Percentiles rank a stretch among this genome's conserved stretches.
phyloP scores from a whole-genome alignment of 2,888 invertebrate species.

The Timandra comae region DNA sequence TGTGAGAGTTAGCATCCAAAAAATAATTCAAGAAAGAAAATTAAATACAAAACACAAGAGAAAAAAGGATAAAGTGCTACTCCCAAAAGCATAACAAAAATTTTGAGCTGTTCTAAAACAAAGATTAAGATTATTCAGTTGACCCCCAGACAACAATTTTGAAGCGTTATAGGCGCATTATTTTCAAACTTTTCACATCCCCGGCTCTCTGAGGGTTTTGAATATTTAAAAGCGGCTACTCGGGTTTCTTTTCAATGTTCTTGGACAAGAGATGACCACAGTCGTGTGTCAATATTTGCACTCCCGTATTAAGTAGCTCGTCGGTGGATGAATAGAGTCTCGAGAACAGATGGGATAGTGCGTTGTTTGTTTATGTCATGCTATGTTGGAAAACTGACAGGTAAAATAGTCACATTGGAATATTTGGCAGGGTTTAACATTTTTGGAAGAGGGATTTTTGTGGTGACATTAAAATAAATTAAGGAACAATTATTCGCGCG shows the following conservation, averaged over 20 bases:
- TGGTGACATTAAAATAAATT: slow-evolving; percentile 5
- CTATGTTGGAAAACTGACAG: too few relatives aligned
- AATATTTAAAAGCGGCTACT: slow-evolving; percentile 27
- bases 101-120: slow-evolving; percentile 13
- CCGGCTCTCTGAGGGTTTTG: slow-evolving; percentile 1
- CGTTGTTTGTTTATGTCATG: slow-evolving; percentile 43
- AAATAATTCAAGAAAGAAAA: neutral
- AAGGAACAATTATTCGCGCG: too few relatives aligned
- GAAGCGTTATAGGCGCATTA: slow-evolving; percentile 12
- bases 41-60: neutral
- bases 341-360: slow-evolving; percentile 35
- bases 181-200: slow-evolving; percentile 21
- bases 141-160: slow-evolving; percentile 18
- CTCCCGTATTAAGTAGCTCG: slow-evolving; percentile 69
- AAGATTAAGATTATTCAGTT: slow-evolving; percentile 15
- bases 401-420: too few relatives aligned
- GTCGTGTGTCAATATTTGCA: slow-evolving; percentile 62
- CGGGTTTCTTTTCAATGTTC: slow-evolving; percentile 42
- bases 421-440: too few relatives aligned
- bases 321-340: slow-evolving; percentile 57
- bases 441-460: slow-evolving; percentile 3
- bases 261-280: slow-evolving; percentile 67
- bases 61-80: slow-evolving; percentile 4
- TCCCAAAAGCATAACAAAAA: slow-evolving; percentile 13
- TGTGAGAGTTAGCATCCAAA: too few relatives aligned